These are phyloP conservation scores for Uloborus plumipes DNA, from an alignment of 2,888 invertebrate genomes.

Conservation along the genomic window DNA sequence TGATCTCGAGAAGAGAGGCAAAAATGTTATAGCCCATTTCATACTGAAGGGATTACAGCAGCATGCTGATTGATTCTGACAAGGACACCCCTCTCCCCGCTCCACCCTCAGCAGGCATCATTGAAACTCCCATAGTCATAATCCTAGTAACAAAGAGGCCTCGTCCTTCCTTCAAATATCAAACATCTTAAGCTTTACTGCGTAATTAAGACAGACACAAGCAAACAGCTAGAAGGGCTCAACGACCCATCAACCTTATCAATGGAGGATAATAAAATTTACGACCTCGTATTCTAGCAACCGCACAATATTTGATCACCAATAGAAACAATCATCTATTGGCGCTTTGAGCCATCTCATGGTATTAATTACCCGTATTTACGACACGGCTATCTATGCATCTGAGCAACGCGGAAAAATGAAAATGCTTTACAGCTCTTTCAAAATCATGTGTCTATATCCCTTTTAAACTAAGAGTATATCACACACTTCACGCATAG, in stretches of 20 bases:
- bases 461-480: background rate
- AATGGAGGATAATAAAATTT: slow-evolving; percentile 50
- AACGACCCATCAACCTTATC: slow-evolving; percentile 49
- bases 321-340: slow-evolving; percentile 49
- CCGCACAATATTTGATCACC: slow-evolving; percentile 42
- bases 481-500: background rate
- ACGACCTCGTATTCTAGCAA: slow-evolving; percentile 27
- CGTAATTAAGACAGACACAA: slow-evolving; percentile 36
- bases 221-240: slow-evolving; percentile 45
- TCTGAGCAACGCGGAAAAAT: slow-evolving; percentile 16
- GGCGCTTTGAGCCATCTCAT: slow-evolving; percentile 30
- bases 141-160: background rate
- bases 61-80: background rate
- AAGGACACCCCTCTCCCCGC: background rate
- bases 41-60: background rate
- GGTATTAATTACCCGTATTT: slow-evolving; percentile 45
- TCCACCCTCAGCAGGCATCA: background rate
- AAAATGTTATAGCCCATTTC: too few species aligned
- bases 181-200: slow-evolving; percentile 37
- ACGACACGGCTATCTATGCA: slow-evolving; percentile 10
- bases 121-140: background rate
- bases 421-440: slow-evolving; percentile 23
- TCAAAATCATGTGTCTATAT: slow-evolving; percentile 9
- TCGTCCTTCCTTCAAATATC: slow-evolving; percentile 13
- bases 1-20: too few species aligned